A percentile compares a stretch with the other conserved stretches of the same genome.
These are phyloP conservation scores for Napeogenes inachia DNA, from an alignment of 2,888 invertebrate species.

Conservation along the genomic window DNA sequence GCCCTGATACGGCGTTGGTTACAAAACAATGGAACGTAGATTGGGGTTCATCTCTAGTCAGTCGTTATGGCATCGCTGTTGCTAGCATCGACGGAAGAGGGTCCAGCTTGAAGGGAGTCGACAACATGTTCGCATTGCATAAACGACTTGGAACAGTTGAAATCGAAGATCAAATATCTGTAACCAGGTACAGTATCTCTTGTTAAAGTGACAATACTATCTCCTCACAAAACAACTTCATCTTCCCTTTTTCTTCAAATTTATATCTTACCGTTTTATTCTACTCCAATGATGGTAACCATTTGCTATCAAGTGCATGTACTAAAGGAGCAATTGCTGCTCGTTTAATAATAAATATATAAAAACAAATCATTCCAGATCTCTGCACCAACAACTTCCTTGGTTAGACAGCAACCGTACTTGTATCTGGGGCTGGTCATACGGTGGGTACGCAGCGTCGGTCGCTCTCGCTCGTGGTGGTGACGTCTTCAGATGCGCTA, in stretches of 20 bases:
- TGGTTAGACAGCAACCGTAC: conserved; percentile 89
- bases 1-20: conserved; percentile 92
- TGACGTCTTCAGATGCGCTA: conserved; percentile 92
- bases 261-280: no score
- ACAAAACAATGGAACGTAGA: conserved; percentile 88
- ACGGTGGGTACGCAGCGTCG: conserved; percentile 96
- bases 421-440: conserved; percentile 99
- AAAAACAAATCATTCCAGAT: conserved; percentile 56
- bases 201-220: no score
- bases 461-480: conserved; percentile 90
- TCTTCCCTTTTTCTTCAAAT: no score
- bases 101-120: conserved; percentile 90
- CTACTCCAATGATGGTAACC: no score
- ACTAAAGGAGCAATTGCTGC: no score
- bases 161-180: conserved; percentile 92
- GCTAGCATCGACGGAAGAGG: conserved; percentile 95
- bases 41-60: conserved; percentile 92
- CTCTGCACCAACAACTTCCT: conserved; percentile 79
- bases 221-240: no score
- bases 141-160: conserved; percentile 92
- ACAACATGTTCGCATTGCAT: conserved; percentile 88
- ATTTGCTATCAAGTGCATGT: no score
- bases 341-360: no score
- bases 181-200: conserved; percentile 79
- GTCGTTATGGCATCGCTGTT: conserved; percentile 89